phyloP scores from a whole-genome alignment of 2,113 vertebrate species.

The Centropus unirufus region DNA sequence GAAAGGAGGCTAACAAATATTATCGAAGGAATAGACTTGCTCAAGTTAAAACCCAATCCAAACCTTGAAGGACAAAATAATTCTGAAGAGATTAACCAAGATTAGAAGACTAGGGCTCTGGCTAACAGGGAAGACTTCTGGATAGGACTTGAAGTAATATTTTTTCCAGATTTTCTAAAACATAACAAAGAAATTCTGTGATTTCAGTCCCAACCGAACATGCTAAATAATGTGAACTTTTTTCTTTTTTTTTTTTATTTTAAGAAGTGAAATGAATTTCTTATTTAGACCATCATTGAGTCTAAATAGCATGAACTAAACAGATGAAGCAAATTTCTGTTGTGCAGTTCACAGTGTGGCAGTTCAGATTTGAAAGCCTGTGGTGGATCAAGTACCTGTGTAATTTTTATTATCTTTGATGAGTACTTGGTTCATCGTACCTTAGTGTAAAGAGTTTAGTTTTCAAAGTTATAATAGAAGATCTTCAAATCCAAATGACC shows the following conservation, averaged over 20 bases:
- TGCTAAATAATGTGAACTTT: accelerated
- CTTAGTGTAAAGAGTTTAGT: background rate
- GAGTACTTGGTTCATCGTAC: background rate
- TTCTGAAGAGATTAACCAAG: background rate
- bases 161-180: background rate
- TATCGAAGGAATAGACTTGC: background rate
- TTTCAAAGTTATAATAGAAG: background rate
- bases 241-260: background rate
- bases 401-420: background rate
- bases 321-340: background rate
- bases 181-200: background rate
- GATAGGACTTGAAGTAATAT: background rate
- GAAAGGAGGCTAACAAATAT: background rate
- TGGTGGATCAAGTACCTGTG: background rate
- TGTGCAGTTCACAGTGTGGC: background rate
- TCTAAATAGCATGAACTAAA: background rate
- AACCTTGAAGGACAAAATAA: background rate
- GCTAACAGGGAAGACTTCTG: background rate
- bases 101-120: background rate
- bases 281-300: background rate
- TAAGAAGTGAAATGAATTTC: background rate
- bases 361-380: background rate
- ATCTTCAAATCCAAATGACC: background rate
- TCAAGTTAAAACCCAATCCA: background rate
- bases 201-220: background rate